phyloP scores from a whole-genome alignment of 2,113 vertebrate genomes.

The Seriola dumerili region DNA sequence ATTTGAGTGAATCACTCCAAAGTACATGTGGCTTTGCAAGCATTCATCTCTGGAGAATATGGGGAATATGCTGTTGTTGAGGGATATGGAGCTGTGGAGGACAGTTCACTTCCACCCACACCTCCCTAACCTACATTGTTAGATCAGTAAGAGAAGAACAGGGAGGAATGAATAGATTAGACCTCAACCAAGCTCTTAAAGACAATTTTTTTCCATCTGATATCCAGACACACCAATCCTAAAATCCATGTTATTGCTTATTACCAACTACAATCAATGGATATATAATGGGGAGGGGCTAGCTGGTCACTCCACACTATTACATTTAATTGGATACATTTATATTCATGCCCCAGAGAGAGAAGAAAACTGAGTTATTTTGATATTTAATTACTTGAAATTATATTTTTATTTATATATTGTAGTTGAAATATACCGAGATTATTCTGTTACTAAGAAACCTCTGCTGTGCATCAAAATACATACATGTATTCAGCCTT shows the following conservation, averaged over 20 bases:
- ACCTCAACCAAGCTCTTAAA: neutral
- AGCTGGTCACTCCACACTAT: no score
- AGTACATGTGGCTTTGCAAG: neutral
- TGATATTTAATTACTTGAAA: no score
- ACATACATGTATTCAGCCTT: slow-evolving; percentile 7
- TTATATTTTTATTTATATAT: no score
- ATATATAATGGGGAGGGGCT: no score
- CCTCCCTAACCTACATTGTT: neutral
- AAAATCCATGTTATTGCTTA: no score
- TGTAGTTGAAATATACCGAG: no score
- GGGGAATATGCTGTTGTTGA: neutral
- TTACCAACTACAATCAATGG: no score
- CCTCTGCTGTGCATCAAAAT: neutral
- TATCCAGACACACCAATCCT: no score
- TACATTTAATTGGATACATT: no score
- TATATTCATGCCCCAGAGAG: no score
- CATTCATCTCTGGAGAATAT: neutral
- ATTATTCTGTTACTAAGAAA: slow-evolving; percentile 6
- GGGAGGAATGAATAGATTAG: neutral
- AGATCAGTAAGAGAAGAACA: neutral
- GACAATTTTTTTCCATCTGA: no score
- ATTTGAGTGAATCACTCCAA: neutral
- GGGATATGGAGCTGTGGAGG: neutral
- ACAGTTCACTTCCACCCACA: neutral
- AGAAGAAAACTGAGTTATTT: no score